phyloP scores from a whole-genome alignment of 2,888 invertebrate genomes.

The Eupithecia tripunctaria region DNA sequence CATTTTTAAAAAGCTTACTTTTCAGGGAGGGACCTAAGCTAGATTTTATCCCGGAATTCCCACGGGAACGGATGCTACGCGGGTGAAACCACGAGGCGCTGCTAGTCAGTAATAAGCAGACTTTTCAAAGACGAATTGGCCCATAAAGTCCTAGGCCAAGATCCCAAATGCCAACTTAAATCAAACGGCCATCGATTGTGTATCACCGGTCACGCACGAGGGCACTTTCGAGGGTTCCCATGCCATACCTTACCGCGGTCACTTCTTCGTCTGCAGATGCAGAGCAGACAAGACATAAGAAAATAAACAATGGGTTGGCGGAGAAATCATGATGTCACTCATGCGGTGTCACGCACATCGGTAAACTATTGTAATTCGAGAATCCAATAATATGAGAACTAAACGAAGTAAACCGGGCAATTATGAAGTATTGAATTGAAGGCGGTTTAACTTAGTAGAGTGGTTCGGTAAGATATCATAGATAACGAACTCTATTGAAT shows the following conservation, averaged over 20 bases:
- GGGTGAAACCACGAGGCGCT: no score
- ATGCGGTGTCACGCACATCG: not conserved
- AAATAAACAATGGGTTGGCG: conserved; percentile 9
- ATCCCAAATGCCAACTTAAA: not conserved
- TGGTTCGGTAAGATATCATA: not conserved
- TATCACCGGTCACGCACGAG: conserved; percentile 2
- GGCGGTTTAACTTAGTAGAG: not conserved
- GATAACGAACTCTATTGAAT: not conserved
- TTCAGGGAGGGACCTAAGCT: no score
- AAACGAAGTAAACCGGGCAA: not conserved
- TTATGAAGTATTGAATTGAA: not conserved
- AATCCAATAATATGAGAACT: not conserved
- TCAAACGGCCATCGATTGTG: not conserved
- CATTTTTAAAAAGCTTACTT: no score
- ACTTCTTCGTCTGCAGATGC: not conserved
- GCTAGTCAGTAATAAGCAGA: no score
- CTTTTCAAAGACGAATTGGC: no score
- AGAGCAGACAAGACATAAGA: not conserved
- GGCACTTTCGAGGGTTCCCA: conserved; percentile 1
- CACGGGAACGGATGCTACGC: no score
- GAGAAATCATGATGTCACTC: conserved; percentile 9
- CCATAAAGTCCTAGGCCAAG: no score
- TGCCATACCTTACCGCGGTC: conserved; percentile 1
- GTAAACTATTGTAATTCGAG: not conserved
- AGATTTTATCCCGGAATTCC: no score